Evolutionary conservation across 2,113 vertebrate genomes (phyloP), one percentile per base, ranked within the genome.

Genomic region (Coreoperca whiteheadi): DNA sequence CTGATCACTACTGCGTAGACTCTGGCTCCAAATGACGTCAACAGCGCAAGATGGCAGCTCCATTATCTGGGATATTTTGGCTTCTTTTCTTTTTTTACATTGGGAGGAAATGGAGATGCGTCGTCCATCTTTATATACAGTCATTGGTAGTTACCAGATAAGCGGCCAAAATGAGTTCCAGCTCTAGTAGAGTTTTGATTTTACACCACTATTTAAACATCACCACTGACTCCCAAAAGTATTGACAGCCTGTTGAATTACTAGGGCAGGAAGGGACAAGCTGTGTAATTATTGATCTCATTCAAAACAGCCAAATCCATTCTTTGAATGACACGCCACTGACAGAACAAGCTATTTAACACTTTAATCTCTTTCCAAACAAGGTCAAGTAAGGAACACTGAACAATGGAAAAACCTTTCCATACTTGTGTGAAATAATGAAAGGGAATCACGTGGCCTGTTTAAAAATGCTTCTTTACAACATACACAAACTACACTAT

Each of bases 261-360:
- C 20, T 32, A n/a, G 43, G n/a, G 10, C 43, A 51, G 41, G 32
- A 32, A 50, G 54, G 21, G 57, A 74, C n/a, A 16, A 34, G 21
- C 23, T 70, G 65, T 48, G 25, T 15, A 34, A 59, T 25, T 32
- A 74, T 60, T 74, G 56, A 69, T 61, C 54, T 60, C 6, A 34
- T 50, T 68, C 28, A 37, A 68, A n/a, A 59, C 41, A 25, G 51
- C 28, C 15, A 59, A 68, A 60, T 69, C 54, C 32, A 78, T 78
- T 69, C 23, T 50, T 18, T 21, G 25, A 60, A 37, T 34, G 28
- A 21, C 53, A 57, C 39, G 25, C 21, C 54, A 59, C 51, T 48
- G 64, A 23, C 37, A 20, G 15, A 59, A 56, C 34, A 50, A 25
- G 20, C 11, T 46, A 21, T 16, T 57, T 8, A 12, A 73, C 70